Evolutionary conservation across 2,113 vertebrate species (phyloP), one percentile per base, ranked within the genome.

Genomic region (Syngnathoides biaculeatus): DNA sequence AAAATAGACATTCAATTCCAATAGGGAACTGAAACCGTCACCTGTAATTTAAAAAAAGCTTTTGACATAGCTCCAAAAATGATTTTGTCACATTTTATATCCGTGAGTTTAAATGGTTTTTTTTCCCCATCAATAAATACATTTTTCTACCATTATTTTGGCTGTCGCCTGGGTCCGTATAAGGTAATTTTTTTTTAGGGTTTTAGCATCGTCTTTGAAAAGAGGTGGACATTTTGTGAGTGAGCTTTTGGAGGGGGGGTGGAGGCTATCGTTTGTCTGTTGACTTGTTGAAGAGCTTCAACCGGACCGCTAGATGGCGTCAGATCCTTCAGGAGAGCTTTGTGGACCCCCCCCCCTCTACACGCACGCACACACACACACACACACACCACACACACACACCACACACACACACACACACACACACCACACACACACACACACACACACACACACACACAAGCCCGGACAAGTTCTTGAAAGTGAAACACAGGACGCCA

Each of bases 281-380:
- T 10, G 35, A 39, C 38, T 27, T 42, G 73, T 58, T 89, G 89
- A 90, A 88, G 69, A 67, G 72, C 80, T 68, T 79, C 48, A 19
- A 13, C 69, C 57, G 65, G 39, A 65, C 92, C 92, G 91, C 92
- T 93, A 93, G 92, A 92, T 92, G 92, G 92, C 89, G 92, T 84
- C 82, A 92, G 81, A 92, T 90, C 84, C 92, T 86, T 85, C 83
- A 82, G 72, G 87, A 91, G 91, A 86, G 86, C 78, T 75, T 14
- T 67, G 73, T n/a, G 74, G 87, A 79, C 77, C 55, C 64, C 15
- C 30, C n/a, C n/a, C n/a, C n/a, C n/a, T n/a, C n/a, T n/a, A n/a
- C n/a, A n/a, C n/a, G n/a, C n/a, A n/a, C n/a, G n/a, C n/a, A n/a
- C n/a, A n/a, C n/a, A n/a, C n/a, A n/a, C n/a, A n/a, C n/a, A n/a